Base-by-base conservation (phyloP, 1,140 invertebrate species). In the Hylaeus volcanicus region DNA sequence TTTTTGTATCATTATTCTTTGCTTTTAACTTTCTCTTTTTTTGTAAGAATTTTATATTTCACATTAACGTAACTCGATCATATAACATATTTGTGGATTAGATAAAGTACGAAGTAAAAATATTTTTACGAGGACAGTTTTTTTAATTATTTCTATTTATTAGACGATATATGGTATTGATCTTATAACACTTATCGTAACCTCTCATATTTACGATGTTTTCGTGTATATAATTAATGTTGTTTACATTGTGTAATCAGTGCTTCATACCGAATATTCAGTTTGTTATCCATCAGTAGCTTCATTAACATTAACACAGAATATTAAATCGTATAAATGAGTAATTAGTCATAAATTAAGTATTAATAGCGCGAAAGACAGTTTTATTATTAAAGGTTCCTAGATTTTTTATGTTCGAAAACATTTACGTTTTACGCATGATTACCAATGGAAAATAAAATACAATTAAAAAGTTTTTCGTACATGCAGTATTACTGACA, bases 401-500 rank as follows among this genome's bases (percentile, higher is more conserved):
- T 55, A 70, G 26, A 14, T 55, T 41, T 71, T 11, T 3, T n/a
- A 51, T 74, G 45, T 15, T 39, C n/a, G 3, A 12, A 74, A 56
- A 70, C 37, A 56, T 63, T 48, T 61, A 74, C 45, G 55, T 63
- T 74, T 64, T 15, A n/a, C 60, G 41, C 58, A n/a, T 61, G 39
- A 77, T 14, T 48, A 73, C 43, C 3, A 56, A 5, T 45, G 2
- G 9, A 51, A 37, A 26, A 3, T 61, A 15, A 12, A 66, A 66
- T 26, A 41, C 43, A 48, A 60, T 69, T 60, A 76, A 37, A 56
- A 60, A 45, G 11, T 66, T 56, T 0, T 48, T 68, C 53, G 9
- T 72, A 26, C 51, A 43, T 71, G 5, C 68, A 72, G 56, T 71
- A 72, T 77, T 70, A 70, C 41, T 26, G 45, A 56, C 45, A 4